Conservation (phyloP, 2,113 vertebrate genomes). For the Ictalurus punctatus region DNA sequence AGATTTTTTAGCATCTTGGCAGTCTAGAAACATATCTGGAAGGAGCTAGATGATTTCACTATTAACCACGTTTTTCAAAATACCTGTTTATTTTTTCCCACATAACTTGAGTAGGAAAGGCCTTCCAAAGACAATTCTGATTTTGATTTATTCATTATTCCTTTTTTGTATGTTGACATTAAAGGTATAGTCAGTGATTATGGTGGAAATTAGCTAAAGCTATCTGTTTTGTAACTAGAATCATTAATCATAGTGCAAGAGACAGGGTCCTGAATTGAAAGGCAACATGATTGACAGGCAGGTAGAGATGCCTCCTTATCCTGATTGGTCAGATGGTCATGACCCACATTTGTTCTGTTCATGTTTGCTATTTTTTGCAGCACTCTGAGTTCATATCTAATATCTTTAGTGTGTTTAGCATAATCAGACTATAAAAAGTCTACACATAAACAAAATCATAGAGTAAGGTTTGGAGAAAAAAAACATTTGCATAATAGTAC, state of each 20-base stretch:
- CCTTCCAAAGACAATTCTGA: not conserved
- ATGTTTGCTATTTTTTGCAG: not conserved
- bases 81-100: not conserved
- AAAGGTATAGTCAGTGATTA: not conserved
- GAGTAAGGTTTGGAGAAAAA: not conserved
- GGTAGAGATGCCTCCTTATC: not conserved
- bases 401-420: not conserved
- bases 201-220: not conserved
- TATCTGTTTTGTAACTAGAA: not conserved
- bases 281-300: not conserved
- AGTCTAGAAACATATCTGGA: slow-evolving; percentile 4
- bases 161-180: not conserved
- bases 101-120: not conserved
- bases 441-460: not conserved
- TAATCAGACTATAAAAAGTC: not conserved
- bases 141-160: not conserved
- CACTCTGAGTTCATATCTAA: not conserved
- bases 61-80: slow-evolving; percentile 14
- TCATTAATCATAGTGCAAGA: not conserved
- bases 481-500: not conserved
- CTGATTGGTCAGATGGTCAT: not conserved
- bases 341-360: not conserved
- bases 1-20: slow-evolving; percentile 9
- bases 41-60: slow-evolving; percentile 1
- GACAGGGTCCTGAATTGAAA: not conserved